A percentile compares a stretch with the other conserved stretches of the same genome.
These are phyloP conservation scores for Drosophila erecta DNA, from an alignment of 1,140 invertebrate species.

Conservation along the genomic window DNA sequence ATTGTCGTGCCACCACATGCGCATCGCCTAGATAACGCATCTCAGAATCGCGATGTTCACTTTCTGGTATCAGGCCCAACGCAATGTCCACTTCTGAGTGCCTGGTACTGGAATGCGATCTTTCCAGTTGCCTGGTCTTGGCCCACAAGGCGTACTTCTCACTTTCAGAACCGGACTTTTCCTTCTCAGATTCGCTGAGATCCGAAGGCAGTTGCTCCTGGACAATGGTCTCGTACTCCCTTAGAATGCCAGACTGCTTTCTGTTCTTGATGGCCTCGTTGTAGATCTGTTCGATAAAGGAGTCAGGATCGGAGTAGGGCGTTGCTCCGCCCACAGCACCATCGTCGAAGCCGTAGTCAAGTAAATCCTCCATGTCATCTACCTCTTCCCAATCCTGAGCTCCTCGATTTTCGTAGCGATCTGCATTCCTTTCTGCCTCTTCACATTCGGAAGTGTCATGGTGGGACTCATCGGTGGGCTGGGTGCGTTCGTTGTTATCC, in stretches of 20 bases:
- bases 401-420: conserved; percentile 71
- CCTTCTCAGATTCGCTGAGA: conserved; percentile 64
- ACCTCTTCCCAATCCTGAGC: conserved; percentile 79
- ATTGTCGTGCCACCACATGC: conserved; percentile 62
- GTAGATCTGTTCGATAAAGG: conserved; percentile 82
- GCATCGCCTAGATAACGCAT: conserved; percentile 78
- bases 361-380: conserved; percentile 57
- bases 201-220: conserved; percentile 67
- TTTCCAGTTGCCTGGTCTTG: conserved; percentile 56
- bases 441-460: conserved; percentile 81
- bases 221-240: conserved; percentile 77
- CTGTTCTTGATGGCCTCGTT: conserved; percentile 79
- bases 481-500: conserved; percentile 77
- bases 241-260: conserved; percentile 74
- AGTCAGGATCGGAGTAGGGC: conserved; percentile 72
- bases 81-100: conserved; percentile 52
- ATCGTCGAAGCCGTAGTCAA: conserved; percentile 62
- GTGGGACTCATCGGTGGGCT: conserved; percentile 79
- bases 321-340: conserved; percentile 69
- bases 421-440: conserved; percentile 77
- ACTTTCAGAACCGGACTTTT: conserved; percentile 65
- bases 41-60: conserved; percentile 60
- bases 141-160: conserved; percentile 69
- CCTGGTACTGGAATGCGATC: conserved; percentile 24
- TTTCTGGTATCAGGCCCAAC: conserved; percentile 52